phyloP scores from a whole-genome alignment of 2,888 invertebrate genomes.

The Euzophera pinguis region DNA sequence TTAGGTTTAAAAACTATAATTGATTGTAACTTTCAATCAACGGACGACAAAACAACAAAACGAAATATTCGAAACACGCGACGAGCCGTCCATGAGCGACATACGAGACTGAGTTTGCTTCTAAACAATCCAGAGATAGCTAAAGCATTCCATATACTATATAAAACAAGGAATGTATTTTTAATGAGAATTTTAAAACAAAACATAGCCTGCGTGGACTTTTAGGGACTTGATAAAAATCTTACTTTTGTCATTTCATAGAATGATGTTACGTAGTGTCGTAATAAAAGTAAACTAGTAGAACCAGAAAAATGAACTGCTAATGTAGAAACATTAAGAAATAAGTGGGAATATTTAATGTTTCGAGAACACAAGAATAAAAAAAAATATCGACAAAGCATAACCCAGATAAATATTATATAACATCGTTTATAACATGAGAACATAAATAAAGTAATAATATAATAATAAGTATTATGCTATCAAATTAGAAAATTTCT shows the following conservation, averaged over 20 bases:
- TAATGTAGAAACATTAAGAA: no score
- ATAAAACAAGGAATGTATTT: constrained; percentile 46
- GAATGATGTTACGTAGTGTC: not conserved
- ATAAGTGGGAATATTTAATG: no score
- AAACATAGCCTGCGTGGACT: constrained; percentile 17
- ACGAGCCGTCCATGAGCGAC: not conserved
- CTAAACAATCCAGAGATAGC: constrained; percentile 26
- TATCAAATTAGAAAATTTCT: no score
- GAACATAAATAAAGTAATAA: no score
- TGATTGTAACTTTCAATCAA: not conserved
- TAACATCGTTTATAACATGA: no score
- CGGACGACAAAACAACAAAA: not conserved
- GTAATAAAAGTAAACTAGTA: not conserved
- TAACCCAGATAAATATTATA: no score
- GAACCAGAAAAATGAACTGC: not conserved
- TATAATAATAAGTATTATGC: no score
- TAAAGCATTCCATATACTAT: constrained; percentile 31
- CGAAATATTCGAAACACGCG: not conserved
- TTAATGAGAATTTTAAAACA: constrained; percentile 36
- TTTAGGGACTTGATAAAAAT: not conserved
- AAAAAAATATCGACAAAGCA: no score
- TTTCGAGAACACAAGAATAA: no score
- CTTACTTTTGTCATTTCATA: constrained; percentile 4
- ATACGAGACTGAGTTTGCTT: not conserved
- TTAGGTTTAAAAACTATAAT: not conserved